Conservation (phyloP, 2,888 invertebrate species). For the Muscina levida region DNA sequence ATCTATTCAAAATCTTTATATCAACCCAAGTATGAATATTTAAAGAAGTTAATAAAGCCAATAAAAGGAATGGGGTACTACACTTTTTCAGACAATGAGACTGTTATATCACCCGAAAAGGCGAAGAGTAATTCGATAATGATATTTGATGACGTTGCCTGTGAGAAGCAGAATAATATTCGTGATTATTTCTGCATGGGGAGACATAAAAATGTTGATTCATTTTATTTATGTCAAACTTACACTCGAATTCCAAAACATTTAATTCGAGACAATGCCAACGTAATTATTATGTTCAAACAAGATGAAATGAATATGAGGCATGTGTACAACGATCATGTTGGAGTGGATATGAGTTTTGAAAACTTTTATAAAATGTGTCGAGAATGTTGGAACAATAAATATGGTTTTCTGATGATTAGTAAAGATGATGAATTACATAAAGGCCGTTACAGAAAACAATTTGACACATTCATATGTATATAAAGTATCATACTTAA, state of each 20-base stretch:
- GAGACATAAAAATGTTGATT: too few relatives aligned
- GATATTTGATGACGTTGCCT: constrained; percentile 77
- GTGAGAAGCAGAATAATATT: constrained; percentile 70
- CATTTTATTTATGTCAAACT: constrained; percentile 71
- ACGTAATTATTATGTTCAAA: constrained; percentile 74
- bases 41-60: constrained; percentile 62
- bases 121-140: constrained; percentile 72
- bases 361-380: constrained; percentile 44
- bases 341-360: constrained; percentile 44
- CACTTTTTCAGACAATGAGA: constrained; percentile 57
- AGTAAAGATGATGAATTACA: constrained; percentile 70
- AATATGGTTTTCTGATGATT: constrained; percentile 72
- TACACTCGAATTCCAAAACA: constrained; percentile 75
- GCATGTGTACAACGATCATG: constrained; percentile 51
- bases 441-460: constrained; percentile 72
- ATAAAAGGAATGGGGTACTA: constrained; percentile 61
- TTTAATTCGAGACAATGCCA: constrained; percentile 75
- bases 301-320: constrained; percentile 75
- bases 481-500: constrained; percentile 25
- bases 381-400: constrained; percentile 39
- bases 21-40: constrained; percentile 69
- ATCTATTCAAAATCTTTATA: constrained; percentile 72
- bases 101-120: constrained; percentile 53
- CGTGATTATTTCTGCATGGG: constrained; percentile 67
- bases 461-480: constrained; percentile 69